Evolutionary conservation across 2,888 invertebrate genomes (phyloP), one percentile per base, ranked within the genome.

Genomic region (Chromoteleia sp.): DNA sequence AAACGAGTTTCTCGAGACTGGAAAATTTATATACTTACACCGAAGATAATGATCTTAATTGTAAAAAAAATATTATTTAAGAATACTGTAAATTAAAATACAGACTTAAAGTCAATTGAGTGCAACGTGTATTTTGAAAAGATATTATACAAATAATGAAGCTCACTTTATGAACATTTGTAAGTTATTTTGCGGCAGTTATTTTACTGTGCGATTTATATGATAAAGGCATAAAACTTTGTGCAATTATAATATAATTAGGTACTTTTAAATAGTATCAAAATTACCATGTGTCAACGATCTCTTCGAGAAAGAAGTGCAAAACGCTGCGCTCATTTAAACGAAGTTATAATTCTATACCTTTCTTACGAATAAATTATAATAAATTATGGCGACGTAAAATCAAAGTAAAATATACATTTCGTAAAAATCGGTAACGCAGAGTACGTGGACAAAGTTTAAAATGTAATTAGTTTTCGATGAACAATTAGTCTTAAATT

Each of bases 21-120:
- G 58, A 17, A 61, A 61, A 59, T 45, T 43, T 61, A 61, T 61
- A n/a, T 8, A 45, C 61, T 30, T 45, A 30, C 30, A 6, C 6
- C 7, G 14, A 59, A 12, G 43, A 30, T 61, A 6, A 61, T n/a
- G 29, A 45, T 61, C 61, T 61, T 45, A 61, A 61, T 61, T 61
- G 30, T 61, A 45, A 45, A 61, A 17, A 30, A 61, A 43, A 30
- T 61, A 61, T 45, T 45, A 17, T 45, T 61, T 30, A 10, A 36
- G n/a, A 5, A 25, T 10, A 36, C 36, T n/a, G 36, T 36, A 36
- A 36, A 36, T 36, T 36, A 36, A 10, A 36, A 36, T 7, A n/a
- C 8, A 2, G n/a, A 36, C n/a, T 36, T 36, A 10, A 10, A 33
- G 6, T 8, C 8, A 33, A 7, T 8, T 10, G 3, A 33, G 33